Conservation (phyloP, 2,113 vertebrate species). For the Hucho hucho region DNA sequence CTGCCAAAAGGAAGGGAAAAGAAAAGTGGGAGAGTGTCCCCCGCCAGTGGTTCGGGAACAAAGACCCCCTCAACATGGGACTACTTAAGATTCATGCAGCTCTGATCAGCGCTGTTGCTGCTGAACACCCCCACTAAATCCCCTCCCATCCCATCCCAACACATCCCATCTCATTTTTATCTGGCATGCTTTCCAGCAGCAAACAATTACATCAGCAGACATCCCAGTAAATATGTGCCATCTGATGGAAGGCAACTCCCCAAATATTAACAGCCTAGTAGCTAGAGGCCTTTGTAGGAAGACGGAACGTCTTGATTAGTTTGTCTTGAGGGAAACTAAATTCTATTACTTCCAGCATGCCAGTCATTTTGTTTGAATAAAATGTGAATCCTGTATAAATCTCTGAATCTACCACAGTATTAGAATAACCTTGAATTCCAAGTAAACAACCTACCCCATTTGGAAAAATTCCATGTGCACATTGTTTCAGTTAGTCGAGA, state of each 20-base stretch:
- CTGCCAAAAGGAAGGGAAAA: constrained; percentile 66
- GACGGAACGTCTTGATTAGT: not conserved
- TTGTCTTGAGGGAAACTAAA: not conserved
- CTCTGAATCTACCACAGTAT: not conserved
- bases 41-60: constrained; percentile 57
- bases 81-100: constrained; percentile 70
- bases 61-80: constrained; percentile 52
- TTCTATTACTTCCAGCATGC: not conserved
- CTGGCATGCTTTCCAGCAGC: constrained; percentile 28
- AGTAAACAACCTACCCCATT: not conserved
- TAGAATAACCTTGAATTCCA: not conserved
- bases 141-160: not conserved
- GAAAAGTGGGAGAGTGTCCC: constrained; percentile 60
- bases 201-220: constrained; percentile 60
- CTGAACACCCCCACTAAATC: not conserved
- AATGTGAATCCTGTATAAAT: not conserved
- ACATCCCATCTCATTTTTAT: constrained; percentile 13
- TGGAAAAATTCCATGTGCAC: not conserved
- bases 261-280: constrained; percentile 25
- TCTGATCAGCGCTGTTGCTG: constrained; percentile 33
- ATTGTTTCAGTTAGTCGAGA: not conserved
- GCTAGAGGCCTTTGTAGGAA: not conserved
- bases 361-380: not conserved
- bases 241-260: constrained; percentile 35
- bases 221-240: constrained; percentile 49